Percentiles rank a stretch among this genome's conserved stretches.
Conservation (phyloP, 2,113 vertebrate species). For the Eonycteris spelaea region DNA sequence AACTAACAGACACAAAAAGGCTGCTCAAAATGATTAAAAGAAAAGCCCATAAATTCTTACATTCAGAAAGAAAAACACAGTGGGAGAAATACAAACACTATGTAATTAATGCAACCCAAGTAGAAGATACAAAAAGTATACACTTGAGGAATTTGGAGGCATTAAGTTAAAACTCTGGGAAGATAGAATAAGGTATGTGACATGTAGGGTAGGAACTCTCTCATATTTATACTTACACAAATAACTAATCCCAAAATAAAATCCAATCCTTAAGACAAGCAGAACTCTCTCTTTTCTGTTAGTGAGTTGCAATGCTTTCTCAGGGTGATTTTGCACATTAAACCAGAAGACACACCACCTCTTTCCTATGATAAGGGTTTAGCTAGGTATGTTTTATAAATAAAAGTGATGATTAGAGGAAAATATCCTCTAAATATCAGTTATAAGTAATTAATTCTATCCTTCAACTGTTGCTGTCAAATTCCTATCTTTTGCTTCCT, state of each 20-base stretch:
- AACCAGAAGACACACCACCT: not conserved
- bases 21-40: not conserved
- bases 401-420: not conserved
- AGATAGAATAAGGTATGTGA: not conserved
- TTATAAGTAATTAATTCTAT: constrained; percentile 5
- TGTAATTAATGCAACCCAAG: not conserved
- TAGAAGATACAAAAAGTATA: not conserved
- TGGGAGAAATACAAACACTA: not conserved
- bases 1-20: not conserved
- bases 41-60: constrained; percentile 34
- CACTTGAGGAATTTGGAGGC: not conserved
- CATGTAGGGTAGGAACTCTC: not conserved
- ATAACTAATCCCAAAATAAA: constrained; percentile 26
- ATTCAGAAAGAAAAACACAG: constrained; percentile 3
- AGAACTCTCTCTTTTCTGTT: not conserved
- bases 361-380: not conserved
- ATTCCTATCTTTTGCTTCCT: not conserved
- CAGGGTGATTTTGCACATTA: not conserved
- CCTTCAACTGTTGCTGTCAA: not conserved
- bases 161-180: not conserved
- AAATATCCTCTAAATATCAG: not conserved
- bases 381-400: constrained; percentile 14
- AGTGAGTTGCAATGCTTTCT: not conserved
- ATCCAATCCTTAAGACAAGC: not conserved
- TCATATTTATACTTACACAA: not conserved